Percentiles rank a stretch among this genome's conserved stretches.
These are phyloP conservation scores for Platycercus adscitus DNA, from an alignment of 2,113 vertebrate species.

Conservation along the genomic window DNA sequence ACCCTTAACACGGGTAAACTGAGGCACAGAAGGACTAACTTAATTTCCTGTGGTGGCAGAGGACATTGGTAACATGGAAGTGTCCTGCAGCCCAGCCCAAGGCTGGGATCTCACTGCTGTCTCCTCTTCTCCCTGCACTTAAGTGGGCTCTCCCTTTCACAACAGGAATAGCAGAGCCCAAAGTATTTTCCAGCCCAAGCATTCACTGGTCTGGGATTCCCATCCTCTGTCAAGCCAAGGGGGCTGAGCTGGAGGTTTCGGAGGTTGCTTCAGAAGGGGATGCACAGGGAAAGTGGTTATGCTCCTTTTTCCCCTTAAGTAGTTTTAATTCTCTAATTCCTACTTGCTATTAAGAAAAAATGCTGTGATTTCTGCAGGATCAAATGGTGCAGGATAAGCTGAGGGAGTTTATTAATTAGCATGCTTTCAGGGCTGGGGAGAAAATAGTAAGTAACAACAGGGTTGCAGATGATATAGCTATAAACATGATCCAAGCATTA, in stretches of 20 bases:
- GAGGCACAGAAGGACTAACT: not conserved
- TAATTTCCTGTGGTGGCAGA: not conserved
- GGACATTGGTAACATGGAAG: not conserved
- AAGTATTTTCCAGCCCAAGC: not conserved
- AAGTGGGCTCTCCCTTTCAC: not conserved
- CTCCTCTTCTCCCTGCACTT: not conserved
- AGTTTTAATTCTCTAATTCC: constrained; percentile 21
- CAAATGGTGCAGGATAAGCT: constrained; percentile 26
- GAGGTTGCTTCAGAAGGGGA: not conserved
- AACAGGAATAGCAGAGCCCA: not conserved
- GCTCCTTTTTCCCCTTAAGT: not conserved
- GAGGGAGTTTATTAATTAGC: constrained; percentile 37
- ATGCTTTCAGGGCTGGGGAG: not conserved
- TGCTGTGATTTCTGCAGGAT: constrained; percentile 38
- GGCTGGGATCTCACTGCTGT: not conserved
- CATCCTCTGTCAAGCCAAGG: not conserved
- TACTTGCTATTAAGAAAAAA: constrained; percentile 36
- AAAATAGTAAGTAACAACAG: not conserved
- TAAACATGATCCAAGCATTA: not conserved
- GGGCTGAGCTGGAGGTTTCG: not conserved
- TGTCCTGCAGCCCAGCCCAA: not conserved
- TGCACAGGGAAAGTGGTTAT: not conserved
- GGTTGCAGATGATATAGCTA: not conserved
- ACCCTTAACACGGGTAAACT: not conserved
- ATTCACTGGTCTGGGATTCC: not conserved